Conservation (phyloP, 1,140 invertebrate species). For the Bombus pascuorum region DNA sequence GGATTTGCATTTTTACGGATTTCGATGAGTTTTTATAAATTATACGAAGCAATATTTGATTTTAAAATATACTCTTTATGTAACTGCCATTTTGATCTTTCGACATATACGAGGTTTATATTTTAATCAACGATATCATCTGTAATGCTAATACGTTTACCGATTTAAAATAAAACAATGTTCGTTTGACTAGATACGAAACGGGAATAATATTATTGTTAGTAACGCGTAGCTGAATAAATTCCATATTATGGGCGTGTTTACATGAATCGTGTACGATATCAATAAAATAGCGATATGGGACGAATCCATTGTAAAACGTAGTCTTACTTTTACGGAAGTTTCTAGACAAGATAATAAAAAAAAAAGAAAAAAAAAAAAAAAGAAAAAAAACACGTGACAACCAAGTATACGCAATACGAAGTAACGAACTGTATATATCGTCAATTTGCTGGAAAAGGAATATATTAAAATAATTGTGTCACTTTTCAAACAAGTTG, state of each 20-base stretch:
- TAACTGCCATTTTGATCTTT: not conserved
- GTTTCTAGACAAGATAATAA: too few species aligned
- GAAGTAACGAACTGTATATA: not conserved
- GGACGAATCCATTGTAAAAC: not conserved
- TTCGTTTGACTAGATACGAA: slow-evolving; percentile 4
- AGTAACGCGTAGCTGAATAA: slow-evolving; percentile 9
- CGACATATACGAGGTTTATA: not conserved
- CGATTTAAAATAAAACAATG: slow-evolving; percentile 3
- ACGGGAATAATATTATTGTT: slow-evolving; percentile 7
- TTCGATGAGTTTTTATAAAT: not conserved
- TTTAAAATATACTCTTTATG: not conserved
- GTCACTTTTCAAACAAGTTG: not conserved
- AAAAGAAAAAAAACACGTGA: not conserved
- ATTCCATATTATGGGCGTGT: not conserved
- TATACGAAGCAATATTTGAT: not conserved
- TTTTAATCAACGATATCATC: not conserved
- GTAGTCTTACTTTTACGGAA: not conserved
- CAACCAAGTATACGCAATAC: not conserved
- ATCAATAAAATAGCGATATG: not conserved
- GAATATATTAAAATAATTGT: not conserved
- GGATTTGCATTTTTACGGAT: too few species aligned
- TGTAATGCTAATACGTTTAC: not conserved
- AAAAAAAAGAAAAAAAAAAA: not conserved
- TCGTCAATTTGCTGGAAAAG: too few species aligned
- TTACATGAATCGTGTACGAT: slow-evolving; percentile 6